These are phyloP conservation scores for Amphipoea oculea DNA, from an alignment of 2,888 invertebrate species.

Conservation along the genomic window DNA sequence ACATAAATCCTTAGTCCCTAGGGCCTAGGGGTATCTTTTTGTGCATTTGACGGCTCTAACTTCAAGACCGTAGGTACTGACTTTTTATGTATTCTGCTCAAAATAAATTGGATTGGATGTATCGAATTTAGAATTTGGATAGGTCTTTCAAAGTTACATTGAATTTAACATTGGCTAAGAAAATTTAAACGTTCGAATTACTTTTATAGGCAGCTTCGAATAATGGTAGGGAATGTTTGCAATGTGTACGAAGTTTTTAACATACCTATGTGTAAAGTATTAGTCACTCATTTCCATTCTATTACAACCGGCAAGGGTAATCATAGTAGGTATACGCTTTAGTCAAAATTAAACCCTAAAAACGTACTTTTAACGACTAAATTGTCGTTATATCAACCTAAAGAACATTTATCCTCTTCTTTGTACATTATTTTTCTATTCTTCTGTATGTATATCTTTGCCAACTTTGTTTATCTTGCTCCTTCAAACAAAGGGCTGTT, in stretches of 20 bases:
- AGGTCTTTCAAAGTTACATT: slow-evolving; percentile 16
- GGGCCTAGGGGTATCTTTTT: slow-evolving; percentile 25
- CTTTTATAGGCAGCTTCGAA: not conserved
- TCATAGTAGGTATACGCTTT: not conserved
- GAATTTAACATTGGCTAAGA: not conserved
- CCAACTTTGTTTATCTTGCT: slow-evolving; percentile 13
- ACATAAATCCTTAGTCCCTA: slow-evolving; percentile 32
- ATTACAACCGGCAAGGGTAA: too few species aligned
- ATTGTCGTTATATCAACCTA: not conserved
- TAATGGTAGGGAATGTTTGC: not conserved
- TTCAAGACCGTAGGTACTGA: not conserved
- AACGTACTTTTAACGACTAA: not conserved
- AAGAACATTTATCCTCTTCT: not conserved
- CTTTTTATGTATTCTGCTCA: slow-evolving; percentile 38
- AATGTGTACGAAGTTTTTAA: slow-evolving; percentile 16
- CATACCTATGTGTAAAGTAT: slow-evolving; percentile 5
- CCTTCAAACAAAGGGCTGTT: slow-evolving; percentile 26
- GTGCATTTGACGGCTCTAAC: not conserved
- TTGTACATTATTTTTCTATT: not conserved
- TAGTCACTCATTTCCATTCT: not conserved
- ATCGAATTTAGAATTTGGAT: slow-evolving; percentile 15
- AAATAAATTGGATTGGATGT: slow-evolving; percentile 39
- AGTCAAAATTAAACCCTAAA: slow-evolving; percentile 7
- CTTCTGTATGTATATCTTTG: slow-evolving; percentile 3
- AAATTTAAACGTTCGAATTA: not conserved